Evolutionary conservation across 2,888 invertebrate species (phyloP).

Genomic region (Cataglyphis altisquamis): DNA sequence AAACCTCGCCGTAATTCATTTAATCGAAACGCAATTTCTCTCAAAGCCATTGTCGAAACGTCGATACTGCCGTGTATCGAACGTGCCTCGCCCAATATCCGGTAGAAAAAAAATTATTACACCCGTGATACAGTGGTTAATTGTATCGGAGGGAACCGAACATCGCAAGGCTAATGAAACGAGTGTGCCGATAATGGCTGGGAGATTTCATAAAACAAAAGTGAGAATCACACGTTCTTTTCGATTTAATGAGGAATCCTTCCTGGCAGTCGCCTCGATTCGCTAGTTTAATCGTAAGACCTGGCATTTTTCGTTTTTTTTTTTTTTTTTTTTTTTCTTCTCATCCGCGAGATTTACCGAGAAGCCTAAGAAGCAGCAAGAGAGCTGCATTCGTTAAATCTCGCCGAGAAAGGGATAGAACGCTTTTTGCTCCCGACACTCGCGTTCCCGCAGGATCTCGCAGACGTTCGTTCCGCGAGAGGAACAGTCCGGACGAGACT

Average conservation of each 20-base stretch:
- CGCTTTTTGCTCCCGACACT: conserved; percentile 28
- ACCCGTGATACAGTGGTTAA: conserved; percentile 11
- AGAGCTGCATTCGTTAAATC: conserved; percentile 39
- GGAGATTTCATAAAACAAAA: conserved; percentile 38
- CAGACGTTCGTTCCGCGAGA: neutral
- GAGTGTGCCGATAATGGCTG: conserved; percentile 25
- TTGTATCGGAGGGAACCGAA: neutral
- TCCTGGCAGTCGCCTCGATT: conserved; percentile 52
- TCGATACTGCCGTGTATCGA: conserved; percentile 10
- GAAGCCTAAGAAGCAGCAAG: conserved; percentile 19
- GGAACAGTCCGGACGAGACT: neutral
- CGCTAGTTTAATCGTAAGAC: conserved; percentile 34
- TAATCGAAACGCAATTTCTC: conserved; percentile 32
- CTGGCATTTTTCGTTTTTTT: neutral
- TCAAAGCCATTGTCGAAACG: conserved; percentile 17
- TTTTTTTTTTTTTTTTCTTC: neutral
- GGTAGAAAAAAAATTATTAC: conserved; percentile 26
- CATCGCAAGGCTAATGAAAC: conserved; percentile 26
- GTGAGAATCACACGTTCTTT: conserved; percentile 25
- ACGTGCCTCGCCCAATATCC: conserved; percentile 2
- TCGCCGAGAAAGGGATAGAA: conserved; percentile 21
- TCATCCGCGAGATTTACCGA: conserved; percentile 39
- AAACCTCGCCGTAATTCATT: conserved; percentile 40
- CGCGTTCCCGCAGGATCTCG: conserved; percentile 14
- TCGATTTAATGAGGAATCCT: conserved; percentile 16